Evolutionary conservation across 2,888 invertebrate genomes (phyloP).

Genomic region (Maniola hyperantus): DNA sequence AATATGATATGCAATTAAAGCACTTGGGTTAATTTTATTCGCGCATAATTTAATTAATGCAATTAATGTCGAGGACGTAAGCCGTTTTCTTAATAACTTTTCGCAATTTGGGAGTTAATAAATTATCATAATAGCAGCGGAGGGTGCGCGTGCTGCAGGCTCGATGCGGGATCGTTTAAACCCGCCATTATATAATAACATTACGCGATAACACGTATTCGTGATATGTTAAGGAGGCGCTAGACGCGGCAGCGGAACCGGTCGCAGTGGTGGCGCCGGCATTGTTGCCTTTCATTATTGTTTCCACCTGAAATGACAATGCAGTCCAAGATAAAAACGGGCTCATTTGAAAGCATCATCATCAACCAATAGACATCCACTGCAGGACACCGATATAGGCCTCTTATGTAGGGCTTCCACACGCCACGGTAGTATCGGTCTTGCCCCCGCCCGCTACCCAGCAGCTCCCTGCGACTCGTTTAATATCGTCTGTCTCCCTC

Average conservation of each 20-base stretch:
- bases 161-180: constrained; percentile 16
- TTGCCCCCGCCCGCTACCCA: too few species aligned
- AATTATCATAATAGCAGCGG: constrained; percentile 27
- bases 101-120: constrained; percentile 32
- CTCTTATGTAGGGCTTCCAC: too few species aligned
- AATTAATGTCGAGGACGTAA: constrained; percentile 25
- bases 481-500: too few species aligned
- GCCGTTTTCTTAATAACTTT: constrained; percentile 27
- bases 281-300: background rate
- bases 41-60: constrained; percentile 29
- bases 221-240: background rate
- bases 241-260: background rate
- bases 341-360: too few species aligned
- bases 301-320: too few species aligned
- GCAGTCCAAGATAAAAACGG: too few species aligned
- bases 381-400: too few species aligned
- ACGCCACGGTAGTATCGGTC: too few species aligned
- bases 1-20: constrained; percentile 29
- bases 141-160: constrained; percentile 27
- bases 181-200: constrained; percentile 32
- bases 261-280: background rate
- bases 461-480: too few species aligned
- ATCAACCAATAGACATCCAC: too few species aligned
- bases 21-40: constrained; percentile 28
- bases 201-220: background rate